phyloP scores from a whole-genome alignment of 2,797 vertebrate genomes.

The Danio choprae region DNA sequence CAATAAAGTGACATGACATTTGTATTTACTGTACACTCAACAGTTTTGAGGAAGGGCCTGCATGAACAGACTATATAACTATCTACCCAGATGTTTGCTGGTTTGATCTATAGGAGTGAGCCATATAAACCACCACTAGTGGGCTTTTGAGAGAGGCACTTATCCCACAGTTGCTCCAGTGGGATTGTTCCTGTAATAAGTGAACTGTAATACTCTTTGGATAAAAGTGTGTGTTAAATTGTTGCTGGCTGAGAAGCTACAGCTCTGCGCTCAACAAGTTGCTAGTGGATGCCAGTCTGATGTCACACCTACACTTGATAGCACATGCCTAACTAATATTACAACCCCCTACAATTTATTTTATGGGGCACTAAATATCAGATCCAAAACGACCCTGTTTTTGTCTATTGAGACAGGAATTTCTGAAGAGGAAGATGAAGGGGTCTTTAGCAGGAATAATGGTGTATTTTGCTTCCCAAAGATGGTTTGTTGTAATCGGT shows the following conservation, averaged over 20 bases:
- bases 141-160: neutral
- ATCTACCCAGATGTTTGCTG: neutral
- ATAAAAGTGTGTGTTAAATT: constrained; percentile 5
- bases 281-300: neutral
- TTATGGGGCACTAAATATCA: neutral
- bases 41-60: neutral
- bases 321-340: neutral
- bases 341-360: neutral
- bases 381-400: neutral
- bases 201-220: neutral
- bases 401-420: neutral
- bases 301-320: neutral
- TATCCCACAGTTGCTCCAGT: constrained; percentile 1
- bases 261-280: neutral
- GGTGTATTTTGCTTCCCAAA: neutral
- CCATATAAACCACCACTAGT: constrained; percentile 1
- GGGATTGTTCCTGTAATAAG: constrained; percentile 13
- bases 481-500: neutral
- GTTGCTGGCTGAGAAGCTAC: neutral
- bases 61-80: neutral
- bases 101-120: neutral
- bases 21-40: neutral
- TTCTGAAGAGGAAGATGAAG: neutral
- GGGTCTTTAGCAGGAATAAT: neutral
- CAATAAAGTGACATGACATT: neutral